Conservation (phyloP, 2,888 invertebrate species). For the Tribolium freemani region DNA sequence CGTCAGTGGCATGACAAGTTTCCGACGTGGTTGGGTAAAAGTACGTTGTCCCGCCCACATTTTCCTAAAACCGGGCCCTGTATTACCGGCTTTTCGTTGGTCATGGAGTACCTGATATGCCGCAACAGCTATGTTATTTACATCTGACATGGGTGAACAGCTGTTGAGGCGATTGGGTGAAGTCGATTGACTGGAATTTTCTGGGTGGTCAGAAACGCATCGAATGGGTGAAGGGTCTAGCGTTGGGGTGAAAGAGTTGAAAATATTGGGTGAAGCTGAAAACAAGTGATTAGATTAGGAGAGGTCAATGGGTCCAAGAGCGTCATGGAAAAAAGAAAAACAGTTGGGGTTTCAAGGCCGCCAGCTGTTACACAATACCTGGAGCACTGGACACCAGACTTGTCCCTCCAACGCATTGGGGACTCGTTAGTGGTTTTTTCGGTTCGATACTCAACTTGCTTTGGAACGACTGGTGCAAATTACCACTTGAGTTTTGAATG, state of each 20-base stretch:
- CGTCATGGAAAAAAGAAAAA: neutral
- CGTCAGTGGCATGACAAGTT: slow-evolving; percentile 56
- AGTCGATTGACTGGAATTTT: slow-evolving; percentile 49
- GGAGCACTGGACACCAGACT: slow-evolving; percentile 45
- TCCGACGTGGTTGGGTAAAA: slow-evolving; percentile 81
- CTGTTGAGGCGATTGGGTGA: slow-evolving; percentile 63
- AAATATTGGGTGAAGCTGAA: slow-evolving; percentile 64
- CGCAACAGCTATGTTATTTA: slow-evolving; percentile 60
- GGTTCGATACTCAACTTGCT: slow-evolving; percentile 59
- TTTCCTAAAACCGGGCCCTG: slow-evolving; percentile 75
- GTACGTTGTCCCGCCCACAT: slow-evolving; percentile 95
- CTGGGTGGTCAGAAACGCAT: slow-evolving; percentile 53
- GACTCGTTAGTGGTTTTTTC: slow-evolving; percentile 71
- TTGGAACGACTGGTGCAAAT: slow-evolving; percentile 60
- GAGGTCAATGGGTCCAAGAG: neutral
- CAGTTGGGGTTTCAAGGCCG: neutral
- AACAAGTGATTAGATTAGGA: slow-evolving; percentile 40
- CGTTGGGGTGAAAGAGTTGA: slow-evolving; percentile 63
- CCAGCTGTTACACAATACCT: slow-evolving; percentile 21
- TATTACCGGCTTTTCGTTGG: neutral
- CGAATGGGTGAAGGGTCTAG: slow-evolving; percentile 56
- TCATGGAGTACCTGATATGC: slow-evolving; percentile 61
- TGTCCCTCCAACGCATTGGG: slow-evolving; percentile 55
- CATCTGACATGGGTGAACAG: slow-evolving; percentile 66
- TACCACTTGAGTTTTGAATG: slow-evolving; percentile 59